Conservation (phyloP, 1,140 invertebrate species). For the Linepithema humile region DNA sequence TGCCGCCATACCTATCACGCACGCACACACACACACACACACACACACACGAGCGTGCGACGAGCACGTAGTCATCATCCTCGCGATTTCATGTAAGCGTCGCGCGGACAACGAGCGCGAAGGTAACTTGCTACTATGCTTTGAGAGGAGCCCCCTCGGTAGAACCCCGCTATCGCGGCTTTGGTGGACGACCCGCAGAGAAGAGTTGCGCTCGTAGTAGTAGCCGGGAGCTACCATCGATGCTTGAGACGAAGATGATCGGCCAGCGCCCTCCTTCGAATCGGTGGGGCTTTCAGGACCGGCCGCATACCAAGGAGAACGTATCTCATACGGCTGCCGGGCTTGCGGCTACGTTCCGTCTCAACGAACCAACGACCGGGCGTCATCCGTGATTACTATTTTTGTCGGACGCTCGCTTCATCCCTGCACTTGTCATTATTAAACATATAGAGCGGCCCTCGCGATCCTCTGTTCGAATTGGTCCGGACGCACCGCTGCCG, state of each 20-base stretch:
- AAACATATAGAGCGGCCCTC: constrained; percentile 2
- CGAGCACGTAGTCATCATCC: constrained; percentile 63
- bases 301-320: constrained; percentile 60
- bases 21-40: neutral
- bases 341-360: constrained; percentile 23
- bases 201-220: constrained; percentile 25
- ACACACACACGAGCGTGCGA: constrained; percentile 24
- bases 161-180: neutral
- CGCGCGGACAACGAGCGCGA: constrained; percentile 26
- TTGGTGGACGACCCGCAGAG: neutral
- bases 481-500: neutral
- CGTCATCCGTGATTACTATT: constrained; percentile 53
- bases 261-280: constrained; percentile 37
- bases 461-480: neutral
- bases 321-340: constrained; percentile 17
- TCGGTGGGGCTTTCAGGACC: constrained; percentile 33
- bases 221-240: constrained; percentile 65
- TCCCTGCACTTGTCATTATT: constrained; percentile 1
- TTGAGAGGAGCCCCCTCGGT: neutral
- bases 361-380: constrained; percentile 21
- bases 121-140: constrained; percentile 30
- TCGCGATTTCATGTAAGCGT: constrained; percentile 59
- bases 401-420: neutral
- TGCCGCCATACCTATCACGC: constrained; percentile 15
- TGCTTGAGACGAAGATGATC: neutral